Evolutionary conservation across 2,888 invertebrate genomes (phyloP), one percentile per base, ranked within the genome.

Genomic region (Drosophila neonasuta): DNA sequence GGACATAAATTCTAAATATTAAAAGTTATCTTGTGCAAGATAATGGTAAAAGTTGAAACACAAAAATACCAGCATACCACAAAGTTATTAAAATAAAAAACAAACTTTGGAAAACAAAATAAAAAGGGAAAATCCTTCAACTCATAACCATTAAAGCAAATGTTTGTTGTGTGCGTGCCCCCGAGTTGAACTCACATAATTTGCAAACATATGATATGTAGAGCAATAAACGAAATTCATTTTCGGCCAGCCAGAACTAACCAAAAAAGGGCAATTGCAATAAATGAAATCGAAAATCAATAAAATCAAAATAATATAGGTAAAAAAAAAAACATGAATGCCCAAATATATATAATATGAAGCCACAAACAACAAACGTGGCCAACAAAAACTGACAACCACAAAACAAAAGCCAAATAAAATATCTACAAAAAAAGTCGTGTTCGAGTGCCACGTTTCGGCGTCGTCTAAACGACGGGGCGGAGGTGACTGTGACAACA

Each of bases 271-370:
- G 65, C 71, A 87, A 55, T 85, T 64, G 57, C 66, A 81, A 85
- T 83, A 79, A 87, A 80, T 71, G 67, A 87, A 86, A 80, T 75
- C 67, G 79, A 68, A 64, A 69, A 85, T 69, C 76, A 79, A 79
- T 80, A 72, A 82, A 79, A 69, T 68, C 77, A 72, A 66, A 66
- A 73, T 77, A 61, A 73, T 56, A 67, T 70, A 80, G 80, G 78
- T 70, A 63, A 61, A 24, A 24, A 24, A 24, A 24, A 24, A 24
- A 86, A 83, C 86, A 80, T 65, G 88, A 87, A 83, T 81, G 81
- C 80, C 81, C 81, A 81, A 80, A 87, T 80, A 87, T 77, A 87
- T 80, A 86, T 77, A 85, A 83, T 77, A 74, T 80, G 69, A 80
- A 74, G 78, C 80, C 74, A 46, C 88, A 86, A 85, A 83, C 84